These are phyloP conservation scores for Sturnus vulgaris DNA, from an alignment of 2,113 vertebrate species.

Conservation along the genomic window DNA sequence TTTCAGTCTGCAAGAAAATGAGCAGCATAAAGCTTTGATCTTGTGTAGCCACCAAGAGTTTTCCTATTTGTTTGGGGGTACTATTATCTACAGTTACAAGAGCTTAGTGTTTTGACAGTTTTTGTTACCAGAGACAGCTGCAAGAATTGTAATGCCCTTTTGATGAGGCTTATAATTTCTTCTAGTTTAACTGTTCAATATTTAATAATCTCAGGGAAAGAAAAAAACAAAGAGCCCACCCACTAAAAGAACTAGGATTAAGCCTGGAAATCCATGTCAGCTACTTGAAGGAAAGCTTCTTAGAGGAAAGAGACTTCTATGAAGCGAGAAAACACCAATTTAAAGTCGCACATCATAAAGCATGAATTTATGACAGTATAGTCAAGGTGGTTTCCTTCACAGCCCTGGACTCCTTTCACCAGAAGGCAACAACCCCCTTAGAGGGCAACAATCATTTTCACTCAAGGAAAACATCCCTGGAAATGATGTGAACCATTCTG, in stretches of 20 bases:
- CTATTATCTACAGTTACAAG: neutral
- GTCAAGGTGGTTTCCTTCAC: neutral
- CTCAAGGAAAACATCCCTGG: neutral
- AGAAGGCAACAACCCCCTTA: neutral
- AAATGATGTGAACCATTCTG: neutral
- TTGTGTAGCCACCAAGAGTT: neutral
- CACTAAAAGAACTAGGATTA: neutral
- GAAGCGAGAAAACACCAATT: neutral
- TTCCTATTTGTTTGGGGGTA: neutral
- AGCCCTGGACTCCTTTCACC: neutral
- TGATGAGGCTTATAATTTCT: constrained; percentile 5
- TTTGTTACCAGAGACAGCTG: constrained; percentile 4
- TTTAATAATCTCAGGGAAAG: neutral
- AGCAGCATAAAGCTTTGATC: neutral
- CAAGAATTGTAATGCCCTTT: neutral
- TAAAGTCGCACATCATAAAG: neutral
- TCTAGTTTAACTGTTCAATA: neutral
- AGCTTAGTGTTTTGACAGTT: neutral
- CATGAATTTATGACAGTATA: neutral
- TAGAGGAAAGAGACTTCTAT: neutral
- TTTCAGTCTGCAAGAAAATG: fast-evolving
- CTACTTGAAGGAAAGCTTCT: neutral
- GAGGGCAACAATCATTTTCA: neutral
- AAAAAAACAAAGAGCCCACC: neutral
- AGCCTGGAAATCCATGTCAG: neutral